Percentiles rank a stretch among this genome's conserved stretches.
Conservation (phyloP, 2,888 invertebrate genomes). For the Protodeltote pygarga region DNA sequence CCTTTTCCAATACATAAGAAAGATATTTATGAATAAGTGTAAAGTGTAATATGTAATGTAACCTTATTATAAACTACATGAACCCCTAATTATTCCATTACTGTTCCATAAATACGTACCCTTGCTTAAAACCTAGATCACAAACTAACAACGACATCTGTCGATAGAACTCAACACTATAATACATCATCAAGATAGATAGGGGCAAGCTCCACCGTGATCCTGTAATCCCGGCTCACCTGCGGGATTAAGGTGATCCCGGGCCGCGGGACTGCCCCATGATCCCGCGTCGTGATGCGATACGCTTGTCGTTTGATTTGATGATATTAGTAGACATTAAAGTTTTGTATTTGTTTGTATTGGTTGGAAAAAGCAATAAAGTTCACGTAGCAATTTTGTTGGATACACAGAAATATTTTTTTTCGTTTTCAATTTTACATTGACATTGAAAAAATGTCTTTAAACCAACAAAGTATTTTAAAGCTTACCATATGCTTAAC, state of each 20-base stretch:
- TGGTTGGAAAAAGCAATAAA: no score
- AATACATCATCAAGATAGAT: slow-evolving; percentile 78
- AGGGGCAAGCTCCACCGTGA: slow-evolving; percentile 57
- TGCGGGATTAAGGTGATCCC: slow-evolving; percentile 68
- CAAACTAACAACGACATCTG: slow-evolving; percentile 63
- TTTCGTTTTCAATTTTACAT: no score
- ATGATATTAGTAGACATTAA: slow-evolving; percentile 34
- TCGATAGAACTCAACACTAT: slow-evolving; percentile 65
- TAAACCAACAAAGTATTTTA: no score
- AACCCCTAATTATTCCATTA: not conserved
- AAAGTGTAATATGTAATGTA: not conserved
- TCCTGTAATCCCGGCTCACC: slow-evolving; percentile 69
- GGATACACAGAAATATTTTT: no score
- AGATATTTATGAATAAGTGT: no score
- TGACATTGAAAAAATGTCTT: no score
- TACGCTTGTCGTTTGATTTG: slow-evolving; percentile 50
- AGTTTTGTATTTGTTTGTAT: not conserved
- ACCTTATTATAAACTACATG: not conserved
- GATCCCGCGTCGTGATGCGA: slow-evolving; percentile 48
- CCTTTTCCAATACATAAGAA: no score
- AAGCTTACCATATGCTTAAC: no score
- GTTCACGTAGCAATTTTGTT: no score
- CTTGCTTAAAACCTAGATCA: slow-evolving; percentile 15
- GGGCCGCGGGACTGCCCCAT: slow-evolving; percentile 51
- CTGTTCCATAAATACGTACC: not conserved